Evolutionary conservation across 2,888 invertebrate genomes (phyloP).

Genomic region (Apodemia hepburni): DNA sequence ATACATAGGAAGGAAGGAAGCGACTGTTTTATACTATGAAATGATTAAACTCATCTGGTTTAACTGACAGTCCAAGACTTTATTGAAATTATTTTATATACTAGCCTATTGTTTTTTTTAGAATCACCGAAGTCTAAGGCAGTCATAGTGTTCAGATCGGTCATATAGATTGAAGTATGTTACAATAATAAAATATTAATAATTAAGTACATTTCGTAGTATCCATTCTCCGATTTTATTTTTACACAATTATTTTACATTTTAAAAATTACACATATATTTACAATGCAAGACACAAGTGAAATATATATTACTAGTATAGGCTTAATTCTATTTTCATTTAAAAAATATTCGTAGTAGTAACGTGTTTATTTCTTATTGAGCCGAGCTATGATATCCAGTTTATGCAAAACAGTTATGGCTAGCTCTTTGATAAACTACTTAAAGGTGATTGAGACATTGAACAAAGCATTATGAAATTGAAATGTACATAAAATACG

Average conservation of each 20-base stretch:
- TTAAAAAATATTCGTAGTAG: conserved; percentile 5
- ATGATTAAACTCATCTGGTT: too few relatives aligned
- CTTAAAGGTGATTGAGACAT: background rate
- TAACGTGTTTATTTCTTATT: conserved; percentile 1
- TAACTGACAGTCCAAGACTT: too few relatives aligned
- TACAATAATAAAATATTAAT: conserved; percentile 30
- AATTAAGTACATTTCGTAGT: conserved; percentile 62
- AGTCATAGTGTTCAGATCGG: conserved; percentile 32
- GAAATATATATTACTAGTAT: conserved; percentile 8
- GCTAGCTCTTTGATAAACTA: conserved; percentile 2
- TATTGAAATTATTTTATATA: too few relatives aligned
- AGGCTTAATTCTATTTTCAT: conserved; percentile 1
- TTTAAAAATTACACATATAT: conserved; percentile 38
- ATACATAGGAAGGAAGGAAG: too few relatives aligned
- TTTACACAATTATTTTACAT: conserved; percentile 45
- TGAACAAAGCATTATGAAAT: too few relatives aligned
- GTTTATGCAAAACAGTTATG: background rate
- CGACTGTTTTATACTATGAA: too few relatives aligned
- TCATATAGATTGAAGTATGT: conserved; percentile 31
- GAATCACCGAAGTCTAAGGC: background rate
- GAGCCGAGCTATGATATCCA: conserved; percentile 2
- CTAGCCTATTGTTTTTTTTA: background rate
- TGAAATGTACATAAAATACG: too few relatives aligned
- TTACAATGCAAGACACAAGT: conserved; percentile 34
- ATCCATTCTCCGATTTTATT: conserved; percentile 35